Evolutionary conservation across 2,797 vertebrate species (phyloP), one percentile per base, ranked within the genome.

Genomic region (Galagoides demidoff): DNA sequence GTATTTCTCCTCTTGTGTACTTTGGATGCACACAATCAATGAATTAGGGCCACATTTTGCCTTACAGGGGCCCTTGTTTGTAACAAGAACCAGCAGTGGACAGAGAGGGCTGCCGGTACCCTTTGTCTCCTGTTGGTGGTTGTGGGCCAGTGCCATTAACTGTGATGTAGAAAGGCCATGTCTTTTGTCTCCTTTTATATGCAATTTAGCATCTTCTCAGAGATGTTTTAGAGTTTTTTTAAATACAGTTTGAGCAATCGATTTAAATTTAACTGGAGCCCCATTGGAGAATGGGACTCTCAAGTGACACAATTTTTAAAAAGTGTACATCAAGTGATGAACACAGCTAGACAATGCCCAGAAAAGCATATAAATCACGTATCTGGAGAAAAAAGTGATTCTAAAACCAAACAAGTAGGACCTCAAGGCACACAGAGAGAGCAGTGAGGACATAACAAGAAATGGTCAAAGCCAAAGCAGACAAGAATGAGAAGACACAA

Each of bases 1-100:
- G 29, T 3, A 6, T 49, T 22, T 89, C 87, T 90, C 73, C 63
- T 82, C 59, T 37, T 59, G 7, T 27, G 74, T 49, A 81, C 96
- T 96, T 90, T 84, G 74, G 89, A 92, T 82, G 31, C 57, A 91
- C 6, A 57, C 73, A 37, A 73, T 86, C 27, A 31, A 83, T 86
- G 89, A 95, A 89, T 90, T 55, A 95, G 78, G 70, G 85, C 82
- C 96, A 95, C 23, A 70, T 81, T 92, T 92, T 70, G 83, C 90
- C 91, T 97, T 78, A 87, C 12, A 45, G 83, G 89, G 76, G 70
- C 59, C 88, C 85, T 22, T 73, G 79, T 85, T 84, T 66, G 27
- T 57, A 93, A 90, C 57, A 55, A 92, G 82, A 77, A 31, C 45
- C 27, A 64, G 83, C 9, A 52, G 68, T 57, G 57, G 37, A 74